These are phyloP conservation scores for Pogonocherus hispidulus DNA, from an alignment of 2,888 invertebrate genomes.

Conservation along the genomic window DNA sequence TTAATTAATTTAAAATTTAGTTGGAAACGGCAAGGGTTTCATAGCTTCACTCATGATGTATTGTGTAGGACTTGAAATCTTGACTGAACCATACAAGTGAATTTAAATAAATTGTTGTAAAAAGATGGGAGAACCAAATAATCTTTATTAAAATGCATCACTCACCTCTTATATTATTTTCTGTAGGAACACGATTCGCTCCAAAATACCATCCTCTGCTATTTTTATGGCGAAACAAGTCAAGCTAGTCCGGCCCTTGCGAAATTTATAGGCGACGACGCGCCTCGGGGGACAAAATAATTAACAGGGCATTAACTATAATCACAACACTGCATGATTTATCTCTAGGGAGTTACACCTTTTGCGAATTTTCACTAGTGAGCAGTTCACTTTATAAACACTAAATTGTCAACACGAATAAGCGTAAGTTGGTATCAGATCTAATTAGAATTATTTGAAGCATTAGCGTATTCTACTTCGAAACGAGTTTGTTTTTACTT, in stretches of 20 bases:
- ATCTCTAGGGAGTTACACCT: constrained; percentile 43
- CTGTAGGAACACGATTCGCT: not conserved
- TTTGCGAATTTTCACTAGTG: constrained; percentile 9
- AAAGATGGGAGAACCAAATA: too few relatives aligned
- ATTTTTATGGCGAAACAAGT: constrained; percentile 3
- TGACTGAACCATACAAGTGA: too few relatives aligned
- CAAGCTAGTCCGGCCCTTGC: constrained; percentile 20
- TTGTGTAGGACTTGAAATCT: too few relatives aligned
- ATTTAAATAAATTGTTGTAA: too few relatives aligned
- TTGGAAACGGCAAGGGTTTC: too few relatives aligned
- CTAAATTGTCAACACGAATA: constrained; percentile 9
- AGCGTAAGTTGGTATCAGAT: constrained; percentile 7
- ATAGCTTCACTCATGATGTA: too few relatives aligned
- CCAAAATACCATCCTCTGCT: constrained; percentile 10
- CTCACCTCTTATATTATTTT: constrained; percentile 17
- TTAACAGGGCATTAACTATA: constrained; percentile 55
- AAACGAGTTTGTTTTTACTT: not conserved
- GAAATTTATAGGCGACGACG: constrained; percentile 4
- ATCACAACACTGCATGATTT: constrained; percentile 54
- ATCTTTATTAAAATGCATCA: too few relatives aligned
- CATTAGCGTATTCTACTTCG: not conserved
- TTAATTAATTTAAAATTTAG: too few relatives aligned
- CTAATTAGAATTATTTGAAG: not conserved
- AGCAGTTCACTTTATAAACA: constrained; percentile 18
- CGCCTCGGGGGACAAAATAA: constrained; percentile 48